phyloP scores from a whole-genome alignment of 2,797 vertebrate species.

The Philypnodon macrostomus region DNA sequence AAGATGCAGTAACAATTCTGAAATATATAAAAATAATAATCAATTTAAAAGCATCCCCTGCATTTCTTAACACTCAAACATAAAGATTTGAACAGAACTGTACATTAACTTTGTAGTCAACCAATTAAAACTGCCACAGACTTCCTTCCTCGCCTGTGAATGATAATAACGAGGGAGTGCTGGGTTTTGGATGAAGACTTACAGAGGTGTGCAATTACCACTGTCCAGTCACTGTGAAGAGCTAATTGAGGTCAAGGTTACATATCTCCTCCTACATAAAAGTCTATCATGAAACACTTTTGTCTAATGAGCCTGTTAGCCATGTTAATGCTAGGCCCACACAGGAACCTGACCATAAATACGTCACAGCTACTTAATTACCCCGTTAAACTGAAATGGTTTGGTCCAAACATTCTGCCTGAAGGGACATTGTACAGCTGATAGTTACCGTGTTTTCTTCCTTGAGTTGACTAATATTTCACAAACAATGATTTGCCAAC shows the following conservation, averaged over 20 bases:
- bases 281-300: slow-evolving; percentile 52
- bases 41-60: too few species aligned
- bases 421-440: too few species aligned
- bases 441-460: too few species aligned
- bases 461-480: too few species aligned
- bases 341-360: slow-evolving; percentile 42
- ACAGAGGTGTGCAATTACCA: slow-evolving; percentile 49
- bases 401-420: neutral
- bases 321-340: slow-evolving; percentile 36
- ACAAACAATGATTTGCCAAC: too few species aligned
- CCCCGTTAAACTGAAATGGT: slow-evolving; percentile 30
- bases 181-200: slow-evolving; percentile 32
- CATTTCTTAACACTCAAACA: too few species aligned
- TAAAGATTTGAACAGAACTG: neutral
- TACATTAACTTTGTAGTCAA: slow-evolving; percentile 29
- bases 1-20: too few species aligned
- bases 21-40: too few species aligned
- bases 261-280: slow-evolving; percentile 49
- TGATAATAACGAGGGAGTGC: slow-evolving; percentile 23
- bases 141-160: slow-evolving; percentile 6
- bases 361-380: slow-evolving; percentile 42
- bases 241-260: slow-evolving; percentile 62
- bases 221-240: slow-evolving; percentile 37
- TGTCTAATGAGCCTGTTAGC: slow-evolving; percentile 63
- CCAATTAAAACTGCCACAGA: slow-evolving; percentile 47